Evolutionary conservation across 2,888 invertebrate genomes (phyloP), one percentile per base, ranked within the genome.

Genomic region (Stenichneumon culpator): DNA sequence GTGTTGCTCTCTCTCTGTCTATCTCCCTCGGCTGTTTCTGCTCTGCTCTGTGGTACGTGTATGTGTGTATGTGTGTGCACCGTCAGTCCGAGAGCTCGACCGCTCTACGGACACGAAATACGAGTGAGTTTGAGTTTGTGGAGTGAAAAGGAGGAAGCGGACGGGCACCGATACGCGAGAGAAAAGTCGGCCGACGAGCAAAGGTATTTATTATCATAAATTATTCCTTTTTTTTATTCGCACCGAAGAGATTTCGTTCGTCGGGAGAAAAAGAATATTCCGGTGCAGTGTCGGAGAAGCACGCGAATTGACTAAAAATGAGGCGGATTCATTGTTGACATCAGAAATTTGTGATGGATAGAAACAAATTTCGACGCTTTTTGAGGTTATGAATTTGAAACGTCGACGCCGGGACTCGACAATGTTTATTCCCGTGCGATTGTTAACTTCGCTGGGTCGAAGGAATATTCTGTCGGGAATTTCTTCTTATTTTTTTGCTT

Each of bases 121-220:
- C 69, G 47, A 69, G 69, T 69, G 68, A 57, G 57, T 57, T 57
- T 57, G 57, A 57, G 25, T 57, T 57, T 57, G 57, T 57, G 57
- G 57, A 57, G 57, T 57, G 39, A 70, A 47, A 47, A 52, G 52
- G 70, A 70, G 70, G 52, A 47, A 70, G 70, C 70, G 9, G 39
- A 22, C 57, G 57, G n/a, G n/a, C 25, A 22, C 25, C 52, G 39
- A 44, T 70, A 25, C 70, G 50, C 39, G 50, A 47, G 52, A 70
- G 16, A 19, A 22, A 47, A 50, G 11, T 70, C 25, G n/a, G 4
- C n/a, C 39, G 50, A 70, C 39, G 47, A 16, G 19, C 44, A 70
- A 70, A 44, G 52, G 39, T 65, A 36, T 32, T 67, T 70, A 52
- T 52, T 25, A 47, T 22, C 47, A 28, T 36, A 22, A 6, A 22